Base-by-base conservation (phyloP, 2,113 vertebrate species). In the Seriola aureovittata region DNA sequence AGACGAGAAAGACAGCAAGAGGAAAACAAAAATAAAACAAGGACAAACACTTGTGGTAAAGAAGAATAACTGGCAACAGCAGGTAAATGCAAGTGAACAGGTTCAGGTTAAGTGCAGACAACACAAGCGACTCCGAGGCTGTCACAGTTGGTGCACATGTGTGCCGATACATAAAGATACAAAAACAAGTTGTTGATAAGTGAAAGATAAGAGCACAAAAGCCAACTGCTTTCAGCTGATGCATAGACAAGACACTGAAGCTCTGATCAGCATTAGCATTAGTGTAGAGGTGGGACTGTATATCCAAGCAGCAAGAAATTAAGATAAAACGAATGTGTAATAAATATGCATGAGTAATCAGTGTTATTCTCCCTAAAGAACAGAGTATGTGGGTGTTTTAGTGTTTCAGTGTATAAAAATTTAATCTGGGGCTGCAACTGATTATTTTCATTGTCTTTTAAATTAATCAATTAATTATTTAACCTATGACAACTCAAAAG, bases 41-140 rank as follows among this genome's bases (percentile, higher is more conserved):
- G 8, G n/a, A 55, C 21, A 60, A 71, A 17, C 44, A 72, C 16
- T 46, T 36, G 52, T 29, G 21, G 23, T 29, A 29, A 59, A 63
- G 40, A 58, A 36, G 36, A 58, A 21, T 32, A 5, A 34, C 46
- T 46, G 34, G 12, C 34, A 52, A 50, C 32, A 71, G 74, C 64
- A 63, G 68, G 46, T 68, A 68, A 55, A 80, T 36, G 23, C 38
- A 55, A 60, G 64, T 75, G 29, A 50, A 69, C 38, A 78, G 40
- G 44, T 60, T 81, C 38, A 75, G 57, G 88, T 91, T 29, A 78
- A 78, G 14, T 44, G 78, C 52, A 81, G 74, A 68, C 0, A n/a
- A 66, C 29, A 48, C 38, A 29, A 40, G 65, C 8, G 21, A 40
- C 81, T 62, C n/a, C 0, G 21, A 66, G 9, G 50, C 50, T 57